These are phyloP conservation scores for Chironomus tepperi DNA, from an alignment of 1,140 invertebrate species.

Conservation along the genomic window DNA sequence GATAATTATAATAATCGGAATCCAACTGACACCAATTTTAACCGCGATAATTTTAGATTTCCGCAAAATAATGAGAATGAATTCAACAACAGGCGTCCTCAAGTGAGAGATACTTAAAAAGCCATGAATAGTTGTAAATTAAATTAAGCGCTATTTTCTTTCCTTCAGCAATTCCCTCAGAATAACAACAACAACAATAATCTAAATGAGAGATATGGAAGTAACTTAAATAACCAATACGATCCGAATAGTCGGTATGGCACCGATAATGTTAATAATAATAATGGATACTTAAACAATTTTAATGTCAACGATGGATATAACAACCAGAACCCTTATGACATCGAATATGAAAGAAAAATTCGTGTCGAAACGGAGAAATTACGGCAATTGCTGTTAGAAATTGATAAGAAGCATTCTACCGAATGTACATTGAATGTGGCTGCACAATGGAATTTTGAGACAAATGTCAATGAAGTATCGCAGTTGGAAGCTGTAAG, in stretches of 20 bases:
- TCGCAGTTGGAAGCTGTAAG: conserved; percentile 75
- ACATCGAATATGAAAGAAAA: background rate
- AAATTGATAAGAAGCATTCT: conserved; percentile 61
- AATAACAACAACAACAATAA: background rate
- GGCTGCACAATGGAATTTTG: conserved; percentile 76
- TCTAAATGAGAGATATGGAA: background rate
- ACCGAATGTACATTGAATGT: conserved; percentile 73
- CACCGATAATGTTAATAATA: background rate
- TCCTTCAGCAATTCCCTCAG: background rate
- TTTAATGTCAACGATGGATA: conserved; percentile 23
- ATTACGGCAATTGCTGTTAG: conserved; percentile 47
- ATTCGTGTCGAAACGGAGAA: conserved; percentile 37
- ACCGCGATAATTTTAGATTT: conserved; percentile 16
- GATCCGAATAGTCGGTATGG: background rate
- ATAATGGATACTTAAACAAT: conserved; percentile 25
- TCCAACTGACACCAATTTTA: background rate
- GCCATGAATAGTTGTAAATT: background rate
- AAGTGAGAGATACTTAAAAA: background rate
- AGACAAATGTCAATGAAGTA: conserved; percentile 74
- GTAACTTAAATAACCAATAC: background rate
- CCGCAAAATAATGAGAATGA: background rate
- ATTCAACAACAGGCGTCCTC: background rate
- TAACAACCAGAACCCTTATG: background rate
- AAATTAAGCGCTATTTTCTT: background rate
- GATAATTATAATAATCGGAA: background rate